Conservation (phyloP, 2,888 invertebrate species). For the Oithona nana region DNA sequence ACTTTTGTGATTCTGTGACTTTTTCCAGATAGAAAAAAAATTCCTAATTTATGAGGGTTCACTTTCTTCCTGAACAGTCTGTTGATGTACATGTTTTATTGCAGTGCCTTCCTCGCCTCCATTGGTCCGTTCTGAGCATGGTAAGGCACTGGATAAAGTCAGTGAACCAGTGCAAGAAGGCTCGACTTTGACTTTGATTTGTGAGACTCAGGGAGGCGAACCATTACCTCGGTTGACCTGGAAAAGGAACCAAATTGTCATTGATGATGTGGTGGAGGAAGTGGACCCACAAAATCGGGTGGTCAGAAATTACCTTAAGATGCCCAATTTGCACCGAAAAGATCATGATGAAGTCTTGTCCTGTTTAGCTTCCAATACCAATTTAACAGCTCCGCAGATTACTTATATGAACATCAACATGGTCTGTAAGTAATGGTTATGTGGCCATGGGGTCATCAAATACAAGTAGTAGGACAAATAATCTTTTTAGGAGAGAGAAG, state of each 20-base stretch:
- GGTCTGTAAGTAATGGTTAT: slow-evolving; percentile 8
- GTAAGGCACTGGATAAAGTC: neutral
- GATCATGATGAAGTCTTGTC: neutral
- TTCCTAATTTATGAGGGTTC: neutral
- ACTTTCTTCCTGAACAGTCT: neutral
- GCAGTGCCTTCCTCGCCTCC: neutral
- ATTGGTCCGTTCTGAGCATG: neutral
- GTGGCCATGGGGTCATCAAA: too few relatives aligned
- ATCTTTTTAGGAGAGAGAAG: too few relatives aligned
- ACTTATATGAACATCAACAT: slow-evolving; percentile 12
- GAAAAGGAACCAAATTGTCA: neutral
- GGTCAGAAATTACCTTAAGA: slow-evolving; percentile 1
- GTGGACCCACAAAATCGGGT: neutral
- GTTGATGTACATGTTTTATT: too few relatives aligned
- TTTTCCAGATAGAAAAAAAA: too few relatives aligned
- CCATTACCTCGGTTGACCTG: slow-evolving; percentile 12
- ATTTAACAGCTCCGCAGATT: neutral
- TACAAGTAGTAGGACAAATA: too few relatives aligned
- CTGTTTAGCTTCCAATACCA: slow-evolving; percentile 9
- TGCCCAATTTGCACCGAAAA: slow-evolving; percentile 3
- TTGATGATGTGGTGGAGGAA: slow-evolving; percentile 13
- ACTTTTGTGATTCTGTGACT: too few relatives aligned
- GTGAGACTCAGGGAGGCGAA: slow-evolving; percentile 10
- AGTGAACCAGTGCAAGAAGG: slow-evolving; percentile 7
- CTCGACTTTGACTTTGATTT: slow-evolving; percentile 6